phyloP scores from a whole-genome alignment of 2,888 invertebrate genomes.

The Lissocephala sabroskyi region DNA sequence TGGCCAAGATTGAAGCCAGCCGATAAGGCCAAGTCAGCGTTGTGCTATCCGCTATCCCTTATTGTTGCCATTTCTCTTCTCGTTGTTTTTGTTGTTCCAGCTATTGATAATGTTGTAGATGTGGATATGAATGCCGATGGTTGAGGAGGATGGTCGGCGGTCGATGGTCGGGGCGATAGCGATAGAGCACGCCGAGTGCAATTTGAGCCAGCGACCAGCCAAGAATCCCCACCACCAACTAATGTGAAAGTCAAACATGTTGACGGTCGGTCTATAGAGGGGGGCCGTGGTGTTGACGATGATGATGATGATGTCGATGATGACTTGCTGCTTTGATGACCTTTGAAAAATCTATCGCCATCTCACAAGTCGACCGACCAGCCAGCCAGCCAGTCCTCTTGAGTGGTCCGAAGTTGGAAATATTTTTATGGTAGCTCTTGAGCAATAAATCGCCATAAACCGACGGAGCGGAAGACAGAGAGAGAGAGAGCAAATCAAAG shows the following conservation, averaged over 20 bases:
- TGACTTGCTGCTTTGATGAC: constrained; percentile 56
- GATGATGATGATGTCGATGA: constrained; percentile 15
- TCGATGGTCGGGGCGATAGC: constrained; percentile 45
- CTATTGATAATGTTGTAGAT: constrained; percentile 24
- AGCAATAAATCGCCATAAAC: constrained; percentile 51
- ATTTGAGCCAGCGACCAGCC: background rate
- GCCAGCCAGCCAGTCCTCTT: too few species aligned
- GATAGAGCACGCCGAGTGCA: constrained; percentile 53
- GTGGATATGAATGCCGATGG: constrained; percentile 24
- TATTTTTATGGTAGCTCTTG: constrained; percentile 47
- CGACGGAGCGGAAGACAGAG: constrained; percentile 25
- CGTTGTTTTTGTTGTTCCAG: constrained; percentile 22
- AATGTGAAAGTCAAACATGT: constrained; percentile 55
- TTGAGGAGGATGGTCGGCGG: too few species aligned
- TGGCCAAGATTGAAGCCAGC: constrained; percentile 45
- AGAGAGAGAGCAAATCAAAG: constrained; percentile 41
- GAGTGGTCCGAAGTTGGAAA: constrained; percentile 25
- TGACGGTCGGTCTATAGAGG: constrained; percentile 2
- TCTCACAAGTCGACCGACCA: too few species aligned
- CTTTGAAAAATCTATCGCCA: constrained; percentile 33
- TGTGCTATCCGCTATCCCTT: too few species aligned
- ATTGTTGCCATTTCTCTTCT: too few species aligned
- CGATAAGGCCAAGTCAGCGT: constrained; percentile 53
- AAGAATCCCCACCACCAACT: constrained; percentile 41
- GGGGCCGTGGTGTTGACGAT: constrained; percentile 2